Base-by-base conservation (phyloP, 1,140 invertebrate genomes). In the Zaprionus nigranus region DNA sequence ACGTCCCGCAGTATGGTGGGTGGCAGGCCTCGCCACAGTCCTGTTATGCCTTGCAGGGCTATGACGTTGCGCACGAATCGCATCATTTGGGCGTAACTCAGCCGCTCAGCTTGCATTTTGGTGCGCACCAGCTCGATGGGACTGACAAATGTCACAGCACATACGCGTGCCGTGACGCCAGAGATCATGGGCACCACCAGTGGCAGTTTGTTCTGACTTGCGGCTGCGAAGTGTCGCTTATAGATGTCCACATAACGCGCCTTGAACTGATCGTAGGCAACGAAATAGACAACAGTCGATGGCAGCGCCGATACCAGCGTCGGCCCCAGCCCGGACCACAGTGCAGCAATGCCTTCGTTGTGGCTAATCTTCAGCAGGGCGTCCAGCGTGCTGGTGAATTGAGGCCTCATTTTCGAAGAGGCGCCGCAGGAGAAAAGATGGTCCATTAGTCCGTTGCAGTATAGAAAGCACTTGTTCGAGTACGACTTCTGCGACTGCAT, bases 381-480 rank as follows among this genome's bases (percentile, higher is more conserved):
- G 95, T 99, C 99, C 98, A 99, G 43, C 26, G 98, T 99, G 80
- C 98, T 98, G 93, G 94, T 97, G 81, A 99, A 98, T 88, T 97
- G 96, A 34, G 95, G 95, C 81, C 95, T 95, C 56, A 94, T 94
- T 30, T 26, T 57, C 40, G 4, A 93, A 82, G 69, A 92, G 3
- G 94, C 93, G 56, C 95, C 93, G 94, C 97, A 98, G 15, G 96
- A 95, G 93, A 98, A 99, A 13, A 99, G 92, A 92, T 99, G 98
- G 93, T 99, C 99, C 98, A 99, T 99, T 26, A 99, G 93, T 1
- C 99, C 99, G 95, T 99, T 99, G 91, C 98, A 99, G 93, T 99
- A 99, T 15, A 99, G 93, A 93, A 98, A 99, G 94, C 98, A 99
- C 93, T 97, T 97, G 76, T 97, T 96, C 34, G 95, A 96, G 7